Evolutionary conservation across 1,140 invertebrate genomes (phyloP), one percentile per base, ranked within the genome.

Genomic region (Vanessa tameamea): DNA sequence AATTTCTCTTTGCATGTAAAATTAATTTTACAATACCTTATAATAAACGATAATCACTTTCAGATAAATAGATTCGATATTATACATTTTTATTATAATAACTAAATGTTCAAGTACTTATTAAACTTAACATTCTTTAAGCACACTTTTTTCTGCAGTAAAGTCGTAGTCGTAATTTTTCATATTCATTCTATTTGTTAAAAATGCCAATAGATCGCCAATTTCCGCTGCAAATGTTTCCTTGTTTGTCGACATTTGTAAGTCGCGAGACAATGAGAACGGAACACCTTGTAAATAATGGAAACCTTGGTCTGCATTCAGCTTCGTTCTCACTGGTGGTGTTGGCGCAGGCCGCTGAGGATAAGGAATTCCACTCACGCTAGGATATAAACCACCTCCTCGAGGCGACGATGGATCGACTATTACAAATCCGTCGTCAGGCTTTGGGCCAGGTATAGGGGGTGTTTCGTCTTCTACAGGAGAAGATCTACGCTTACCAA

Each of bases 201-300:
- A 68, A 37, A 90, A 90, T 0, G 88, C 86, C 13, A 92, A 76
- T 13, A 90, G 67, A 70, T 90, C 87, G 13, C 85, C 80, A 37
- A 91, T 83, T 83, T 92, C 87, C 4, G 83, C 79, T 15, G 84
- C 82, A 63, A 87, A 84, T 13, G 80, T 66, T 57, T 90, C 86
- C 76, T 90, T 90, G 64, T 88, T 90, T 15, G 79, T 78, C 1
- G 84, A 83, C 85, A 92, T 83, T 78, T 87, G 84, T 47, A 92
- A 71, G 66, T 90, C 87, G 48, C 82, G 82, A 1, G 84, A 88
- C 67, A 92, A 59, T 0, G 80, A 75, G 64, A 92, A 92, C 0
- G 90, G 90, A 12, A 92, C 90, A 48, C 90, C 90, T 80, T 92
- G 88, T 8, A 92, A 77, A 61, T 92, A 92, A 77, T 92, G 89